Base-by-base conservation (phyloP, 2,797 vertebrate species). In the Linurgus olivaceus region DNA sequence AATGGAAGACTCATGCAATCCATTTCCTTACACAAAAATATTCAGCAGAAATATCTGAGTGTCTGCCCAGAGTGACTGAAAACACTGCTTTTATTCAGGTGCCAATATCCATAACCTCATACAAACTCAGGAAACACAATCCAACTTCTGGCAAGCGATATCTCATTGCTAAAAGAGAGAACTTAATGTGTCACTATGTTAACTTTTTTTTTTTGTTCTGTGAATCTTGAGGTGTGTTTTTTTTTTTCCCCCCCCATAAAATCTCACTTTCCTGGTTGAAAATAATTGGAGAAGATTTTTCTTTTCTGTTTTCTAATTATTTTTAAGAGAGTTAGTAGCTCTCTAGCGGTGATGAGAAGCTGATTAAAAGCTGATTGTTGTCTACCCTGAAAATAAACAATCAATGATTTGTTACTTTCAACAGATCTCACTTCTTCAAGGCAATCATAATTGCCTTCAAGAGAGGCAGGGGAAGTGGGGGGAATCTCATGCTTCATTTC, bases 321-420 rank as follows among this genome's bases (percentile, higher is more conserved):
- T 95, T 96, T 92, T 66, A 80, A 79, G 86, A 82, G 59, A 71
- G 16, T 74, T 92, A 83, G 92, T 94, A 91, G 74, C 71, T 87
- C 75, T 93, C 84, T 76, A 67, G 86, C 0, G 0, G 59, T 61
- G 93, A 95, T 54, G 88, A 87, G 89, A 95, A 91, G 16, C 67
- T 90, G 94, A 94, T 96, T 91, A 95, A 93, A 94, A 94, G 68
- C 93, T 92, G 91, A 89, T 86, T 91, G 75, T 94, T 94, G 68
- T 83, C 94, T 95, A 68, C 68, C 61, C 75, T 71, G 84, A 88
- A 94, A 94, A 94, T 82, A 93, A 95, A 87, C 51, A 86, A 63
- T 48, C 84, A 91, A 45, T 19, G 24, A 93, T 91, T 86, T 92
- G 50, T 89, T 95, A 86, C 52, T 94, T 96, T 86, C 54, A 86